A percentile compares a stretch with the other conserved stretches of the same genome.
Conservation (phyloP, 1,140 invertebrate species). For the Argopecten irradians region DNA sequence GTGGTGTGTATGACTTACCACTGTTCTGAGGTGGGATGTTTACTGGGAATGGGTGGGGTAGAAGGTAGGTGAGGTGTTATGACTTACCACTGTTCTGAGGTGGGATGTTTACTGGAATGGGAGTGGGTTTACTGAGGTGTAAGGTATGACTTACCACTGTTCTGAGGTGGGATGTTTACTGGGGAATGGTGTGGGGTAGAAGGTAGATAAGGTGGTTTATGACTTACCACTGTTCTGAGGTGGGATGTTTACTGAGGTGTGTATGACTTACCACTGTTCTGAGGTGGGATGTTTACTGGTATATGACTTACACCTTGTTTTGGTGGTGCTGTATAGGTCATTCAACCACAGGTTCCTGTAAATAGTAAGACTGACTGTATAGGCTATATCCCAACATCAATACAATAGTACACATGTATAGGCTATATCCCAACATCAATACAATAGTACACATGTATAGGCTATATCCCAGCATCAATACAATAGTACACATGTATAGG, state of each 20-base stretch:
- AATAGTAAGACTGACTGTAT: neutral
- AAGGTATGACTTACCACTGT: neutral
- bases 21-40: neutral
- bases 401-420: no score
- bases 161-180: no score
- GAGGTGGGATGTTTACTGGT: neutral
- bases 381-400: no score
- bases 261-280: neutral
- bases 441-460: no score
- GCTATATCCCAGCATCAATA: no score
- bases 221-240: neutral
- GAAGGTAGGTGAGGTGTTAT: neutral
- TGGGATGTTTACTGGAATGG: neutral
- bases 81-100: neutral
- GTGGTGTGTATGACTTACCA: neutral
- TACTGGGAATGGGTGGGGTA: no score
- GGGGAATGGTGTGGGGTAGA: no score
- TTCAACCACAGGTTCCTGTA: neutral
- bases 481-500: no score
- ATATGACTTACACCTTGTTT: neutral
- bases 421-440: no score
- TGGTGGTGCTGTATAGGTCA: neutral
- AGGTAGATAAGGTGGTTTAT: neutral
- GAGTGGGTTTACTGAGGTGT: no score
- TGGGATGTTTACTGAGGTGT: neutral